Evolutionary conservation across 2,797 vertebrate species (phyloP).

Genomic region (Myotis pilosus): DNA sequence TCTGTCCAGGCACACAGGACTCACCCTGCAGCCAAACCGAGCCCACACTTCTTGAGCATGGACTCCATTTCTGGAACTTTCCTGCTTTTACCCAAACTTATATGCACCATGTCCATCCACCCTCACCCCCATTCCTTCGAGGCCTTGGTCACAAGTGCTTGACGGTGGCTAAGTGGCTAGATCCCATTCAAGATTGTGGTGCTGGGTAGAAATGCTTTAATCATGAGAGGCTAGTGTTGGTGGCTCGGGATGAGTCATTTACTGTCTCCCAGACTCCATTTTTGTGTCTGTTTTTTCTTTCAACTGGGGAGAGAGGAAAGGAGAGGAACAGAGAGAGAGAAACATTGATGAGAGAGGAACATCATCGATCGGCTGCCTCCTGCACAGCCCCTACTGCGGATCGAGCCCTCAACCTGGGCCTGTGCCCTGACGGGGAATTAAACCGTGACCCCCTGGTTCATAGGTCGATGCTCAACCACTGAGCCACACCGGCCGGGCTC

Average conservation of each 20-base stretch:
- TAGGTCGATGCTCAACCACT: no score
- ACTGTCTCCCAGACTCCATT: background rate
- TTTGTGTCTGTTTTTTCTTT: background rate
- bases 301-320: background rate
- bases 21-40: rapidly evolving
- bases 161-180: background rate
- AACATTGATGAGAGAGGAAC: background rate
- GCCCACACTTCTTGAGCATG: background rate
- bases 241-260: background rate
- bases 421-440: background rate
- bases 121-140: background rate
- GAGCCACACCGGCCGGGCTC: no score
- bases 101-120: background rate
- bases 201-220: background rate
- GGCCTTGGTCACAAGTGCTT: background rate
- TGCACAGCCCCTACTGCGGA: background rate
- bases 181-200: background rate
- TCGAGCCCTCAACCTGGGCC: background rate
- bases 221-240: background rate
- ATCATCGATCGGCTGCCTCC: background rate
- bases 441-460: background rate
- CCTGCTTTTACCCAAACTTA: background rate
- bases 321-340: background rate
- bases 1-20: background rate
- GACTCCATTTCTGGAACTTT: background rate